phyloP scores from a whole-genome alignment of 2,888 invertebrate genomes.

The Drosophila paramelanica region DNA sequence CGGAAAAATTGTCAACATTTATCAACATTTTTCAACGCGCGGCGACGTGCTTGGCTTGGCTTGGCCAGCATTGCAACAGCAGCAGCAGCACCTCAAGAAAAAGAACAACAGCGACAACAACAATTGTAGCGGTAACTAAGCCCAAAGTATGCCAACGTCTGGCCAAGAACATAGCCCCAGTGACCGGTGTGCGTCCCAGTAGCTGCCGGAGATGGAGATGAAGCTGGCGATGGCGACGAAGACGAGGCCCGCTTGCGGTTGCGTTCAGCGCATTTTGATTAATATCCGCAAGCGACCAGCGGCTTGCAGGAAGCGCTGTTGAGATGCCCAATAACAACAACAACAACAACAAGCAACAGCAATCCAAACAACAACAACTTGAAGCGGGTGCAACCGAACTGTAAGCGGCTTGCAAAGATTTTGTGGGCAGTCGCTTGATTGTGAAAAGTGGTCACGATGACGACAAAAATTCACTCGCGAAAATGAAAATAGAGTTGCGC shows the following conservation, averaged over 20 bases:
- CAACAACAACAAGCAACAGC: constrained; percentile 23
- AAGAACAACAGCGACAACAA: constrained; percentile 40
- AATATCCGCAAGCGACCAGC: constrained; percentile 71
- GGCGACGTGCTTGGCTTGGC: constrained; percentile 70
- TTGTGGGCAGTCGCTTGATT: constrained; percentile 64
- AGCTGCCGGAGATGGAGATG: constrained; percentile 25
- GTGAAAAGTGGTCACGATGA: constrained; percentile 79
- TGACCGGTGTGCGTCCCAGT: constrained; percentile 22
- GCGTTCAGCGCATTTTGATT: constrained; percentile 68
- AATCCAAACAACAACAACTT: constrained; percentile 27
- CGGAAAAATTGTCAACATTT: constrained; percentile 84
- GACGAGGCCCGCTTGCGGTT: constrained; percentile 6
- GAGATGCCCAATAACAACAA: constrained; percentile 35
- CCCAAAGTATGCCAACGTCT: constrained; percentile 62
- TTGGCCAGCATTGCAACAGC: constrained; percentile 49
- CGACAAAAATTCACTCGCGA: constrained; percentile 71
- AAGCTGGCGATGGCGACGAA: constrained; percentile 13
- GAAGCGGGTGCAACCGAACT: constrained; percentile 37
- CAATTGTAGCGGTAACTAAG: constrained; percentile 56
- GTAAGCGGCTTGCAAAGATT: constrained; percentile 57
- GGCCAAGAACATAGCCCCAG: constrained; percentile 24
- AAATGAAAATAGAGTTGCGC: constrained; percentile 75
- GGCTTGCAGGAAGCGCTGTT: constrained; percentile 35
- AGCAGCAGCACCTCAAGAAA: constrained; percentile 53
- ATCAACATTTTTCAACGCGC: constrained; percentile 82